Conservation (phyloP, 1,140 invertebrate species). For the Heliothis virescens region DNA sequence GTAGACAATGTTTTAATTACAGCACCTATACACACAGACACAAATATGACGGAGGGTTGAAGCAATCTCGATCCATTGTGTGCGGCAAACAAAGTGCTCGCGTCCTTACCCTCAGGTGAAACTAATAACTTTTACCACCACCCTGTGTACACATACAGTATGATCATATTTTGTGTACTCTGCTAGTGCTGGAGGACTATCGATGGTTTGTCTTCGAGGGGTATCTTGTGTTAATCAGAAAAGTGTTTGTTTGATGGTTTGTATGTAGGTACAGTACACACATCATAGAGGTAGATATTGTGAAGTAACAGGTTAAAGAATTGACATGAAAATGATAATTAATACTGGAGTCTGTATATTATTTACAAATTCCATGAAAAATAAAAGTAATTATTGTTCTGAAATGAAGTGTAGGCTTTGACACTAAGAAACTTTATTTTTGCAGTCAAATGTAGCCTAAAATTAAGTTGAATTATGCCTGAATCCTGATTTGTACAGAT, state of each 20-base stretch:
- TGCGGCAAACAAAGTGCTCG: constrained; percentile 68
- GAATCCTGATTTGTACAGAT: neutral
- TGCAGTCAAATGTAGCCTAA: neutral
- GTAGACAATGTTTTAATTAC: constrained; percentile 42
- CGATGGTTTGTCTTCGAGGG: neutral
- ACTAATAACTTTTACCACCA: constrained; percentile 68
- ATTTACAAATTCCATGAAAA: too few relatives aligned
- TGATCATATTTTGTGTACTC: constrained; percentile 43
- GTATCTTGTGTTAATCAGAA: constrained; percentile 1
- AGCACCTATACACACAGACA: constrained; percentile 4
- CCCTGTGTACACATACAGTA: constrained; percentile 28
- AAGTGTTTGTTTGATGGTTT: too few relatives aligned
- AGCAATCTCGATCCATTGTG: constrained; percentile 76
- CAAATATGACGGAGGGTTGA: constrained; percentile 56
- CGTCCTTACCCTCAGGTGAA: constrained; percentile 72
- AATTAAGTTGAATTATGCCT: neutral
- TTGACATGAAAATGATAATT: too few relatives aligned
- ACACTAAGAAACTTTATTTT: neutral
- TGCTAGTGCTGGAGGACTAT: neutral
- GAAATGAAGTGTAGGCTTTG: too few relatives aligned
- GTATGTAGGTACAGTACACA: too few relatives aligned
- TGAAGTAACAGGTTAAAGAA: too few relatives aligned
- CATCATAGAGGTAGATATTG: too few relatives aligned
- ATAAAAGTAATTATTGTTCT: too few relatives aligned
- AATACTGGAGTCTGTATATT: too few relatives aligned